Conservation (phyloP, 2,113 vertebrate species). For the Uria aalge region DNA sequence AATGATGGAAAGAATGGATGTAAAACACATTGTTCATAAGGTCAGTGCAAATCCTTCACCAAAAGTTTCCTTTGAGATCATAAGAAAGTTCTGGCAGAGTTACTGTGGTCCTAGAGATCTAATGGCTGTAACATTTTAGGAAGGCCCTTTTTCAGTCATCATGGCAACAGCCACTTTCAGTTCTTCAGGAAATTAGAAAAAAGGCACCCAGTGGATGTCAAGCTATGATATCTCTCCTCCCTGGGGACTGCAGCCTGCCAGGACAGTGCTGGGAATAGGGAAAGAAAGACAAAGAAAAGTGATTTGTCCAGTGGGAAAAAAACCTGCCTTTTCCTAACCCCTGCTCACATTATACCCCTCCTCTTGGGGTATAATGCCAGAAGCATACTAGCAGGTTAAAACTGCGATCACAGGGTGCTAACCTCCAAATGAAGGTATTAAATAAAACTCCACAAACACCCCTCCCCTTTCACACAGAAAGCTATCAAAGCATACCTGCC, state of each 20-base stretch:
- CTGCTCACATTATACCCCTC: not conserved
- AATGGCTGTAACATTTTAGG: not conserved
- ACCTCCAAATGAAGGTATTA: not conserved
- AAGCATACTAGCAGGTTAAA: not conserved
- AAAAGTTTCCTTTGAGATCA: not conserved
- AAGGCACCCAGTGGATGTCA: not conserved
- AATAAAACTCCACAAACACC: not conserved
- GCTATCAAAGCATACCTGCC: not conserved
- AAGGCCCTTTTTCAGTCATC: not conserved
- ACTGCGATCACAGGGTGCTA: not conserved
- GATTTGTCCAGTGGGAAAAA: not conserved
- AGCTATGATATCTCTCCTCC: not conserved
- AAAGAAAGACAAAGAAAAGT: not conserved
- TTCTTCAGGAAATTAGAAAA: not conserved
- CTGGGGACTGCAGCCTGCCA: not conserved
- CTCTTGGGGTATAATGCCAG: not conserved
- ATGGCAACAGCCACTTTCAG: not conserved
- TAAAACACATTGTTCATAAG: not conserved
- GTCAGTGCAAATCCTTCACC: not conserved
- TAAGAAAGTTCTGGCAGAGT: not conserved
- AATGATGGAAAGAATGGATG: not conserved
- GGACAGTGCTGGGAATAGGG: not conserved
- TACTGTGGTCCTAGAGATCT: not conserved
- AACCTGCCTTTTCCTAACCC: not conserved
- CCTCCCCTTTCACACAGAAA: not conserved